Evolutionary conservation across 2,113 vertebrate species (phyloP).

Genomic region (Vulpes ferrilata): DNA sequence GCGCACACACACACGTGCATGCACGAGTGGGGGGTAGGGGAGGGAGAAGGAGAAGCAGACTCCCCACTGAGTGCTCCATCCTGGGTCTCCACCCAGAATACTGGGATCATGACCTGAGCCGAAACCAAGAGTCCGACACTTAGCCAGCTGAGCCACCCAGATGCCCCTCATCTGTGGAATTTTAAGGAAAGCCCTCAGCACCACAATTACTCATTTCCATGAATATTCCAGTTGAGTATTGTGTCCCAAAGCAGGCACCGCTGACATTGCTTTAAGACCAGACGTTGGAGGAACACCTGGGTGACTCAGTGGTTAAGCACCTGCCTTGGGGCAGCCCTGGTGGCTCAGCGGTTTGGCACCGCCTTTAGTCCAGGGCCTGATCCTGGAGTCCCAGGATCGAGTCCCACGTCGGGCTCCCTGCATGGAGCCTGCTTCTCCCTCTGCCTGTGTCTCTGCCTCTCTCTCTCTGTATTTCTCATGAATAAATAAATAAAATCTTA

Average conservation of each 20-base stretch:
- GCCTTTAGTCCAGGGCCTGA: too few species aligned
- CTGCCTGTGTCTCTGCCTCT: too few species aligned
- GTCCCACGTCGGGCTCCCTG: too few species aligned
- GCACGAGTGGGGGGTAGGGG: neutral
- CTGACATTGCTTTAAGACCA: neutral
- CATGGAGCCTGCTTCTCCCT: too few species aligned
- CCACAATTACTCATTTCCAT: neutral
- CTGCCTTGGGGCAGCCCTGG: too few species aligned
- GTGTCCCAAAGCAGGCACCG: neutral
- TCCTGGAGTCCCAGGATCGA: too few species aligned
- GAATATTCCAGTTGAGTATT: neutral
- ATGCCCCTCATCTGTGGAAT: neutral
- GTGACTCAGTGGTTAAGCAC: too few species aligned
- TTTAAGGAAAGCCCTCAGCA: neutral
- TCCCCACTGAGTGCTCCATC: neutral
- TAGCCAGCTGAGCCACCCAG: neutral
- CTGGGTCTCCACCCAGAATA: neutral
- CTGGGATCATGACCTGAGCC: neutral
- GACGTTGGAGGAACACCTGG: neutral
- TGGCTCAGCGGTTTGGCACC: too few species aligned
- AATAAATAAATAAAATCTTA: too few species aligned
- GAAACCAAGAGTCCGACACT: neutral
- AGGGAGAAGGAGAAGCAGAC: neutral
- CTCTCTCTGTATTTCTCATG: too few species aligned
- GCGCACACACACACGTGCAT: neutral